Evolutionary conservation across 2,888 invertebrate genomes (phyloP).

Genomic region (Eustalomyia histrio): DNA sequence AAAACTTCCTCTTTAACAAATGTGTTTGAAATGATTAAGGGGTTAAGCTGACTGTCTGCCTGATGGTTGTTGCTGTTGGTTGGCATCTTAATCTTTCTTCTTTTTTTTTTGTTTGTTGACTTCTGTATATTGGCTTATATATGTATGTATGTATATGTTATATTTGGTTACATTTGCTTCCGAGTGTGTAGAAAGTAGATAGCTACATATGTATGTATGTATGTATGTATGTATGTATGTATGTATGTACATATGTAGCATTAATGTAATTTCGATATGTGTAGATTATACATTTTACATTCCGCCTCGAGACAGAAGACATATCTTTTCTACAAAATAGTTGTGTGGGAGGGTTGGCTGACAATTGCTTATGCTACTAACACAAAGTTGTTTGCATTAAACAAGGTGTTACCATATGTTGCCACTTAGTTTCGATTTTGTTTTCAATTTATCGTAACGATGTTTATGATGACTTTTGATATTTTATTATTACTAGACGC

Average conservation of each 20-base stretch:
- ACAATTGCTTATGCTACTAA: conserved; percentile 47
- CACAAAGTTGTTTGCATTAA: conserved; percentile 37
- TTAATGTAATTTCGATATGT: background rate
- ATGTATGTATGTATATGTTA: background rate
- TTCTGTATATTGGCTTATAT: conserved; percentile 50
- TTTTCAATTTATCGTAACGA: conserved; percentile 48
- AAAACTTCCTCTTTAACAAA: conserved; percentile 55
- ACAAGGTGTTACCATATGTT: conserved; percentile 65
- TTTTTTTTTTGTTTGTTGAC: no score
- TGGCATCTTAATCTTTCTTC: conserved; percentile 65
- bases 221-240: background rate
- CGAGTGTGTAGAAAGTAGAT: no score
- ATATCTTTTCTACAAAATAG: conserved; percentile 6
- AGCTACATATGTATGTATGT: no score
- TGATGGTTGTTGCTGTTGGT: conserved; percentile 29
- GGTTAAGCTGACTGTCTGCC: conserved; percentile 48
- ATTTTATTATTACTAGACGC: conserved; percentile 56
- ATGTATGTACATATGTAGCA: conserved; percentile 6
- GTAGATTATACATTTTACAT: conserved; percentile 19
- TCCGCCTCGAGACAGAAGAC: conserved; percentile 49
- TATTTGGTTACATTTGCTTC: background rate
- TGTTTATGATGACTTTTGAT: conserved; percentile 64
- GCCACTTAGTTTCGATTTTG: conserved; percentile 60
- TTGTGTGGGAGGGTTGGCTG: background rate
- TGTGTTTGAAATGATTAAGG: conserved; percentile 55